Conservation (phyloP, 1,140 invertebrate species). For the Leptinotarsa defecta region DNA sequence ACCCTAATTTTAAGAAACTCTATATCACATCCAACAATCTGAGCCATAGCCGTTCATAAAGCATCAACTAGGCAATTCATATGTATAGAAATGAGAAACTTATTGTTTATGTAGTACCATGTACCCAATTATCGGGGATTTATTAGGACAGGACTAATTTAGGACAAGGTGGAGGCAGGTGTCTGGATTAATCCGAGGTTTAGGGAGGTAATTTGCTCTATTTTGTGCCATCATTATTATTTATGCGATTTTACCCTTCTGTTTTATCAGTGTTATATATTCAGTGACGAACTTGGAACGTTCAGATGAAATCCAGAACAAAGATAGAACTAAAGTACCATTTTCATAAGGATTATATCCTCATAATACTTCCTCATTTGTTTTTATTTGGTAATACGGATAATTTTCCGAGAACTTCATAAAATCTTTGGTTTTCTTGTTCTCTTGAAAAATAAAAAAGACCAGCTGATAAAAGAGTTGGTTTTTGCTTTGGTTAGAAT, state of each 20-base stretch:
- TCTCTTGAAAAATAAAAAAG: too few relatives aligned
- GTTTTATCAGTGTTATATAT: not conserved
- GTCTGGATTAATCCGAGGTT: constrained; percentile 44
- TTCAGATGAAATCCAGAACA: too few relatives aligned
- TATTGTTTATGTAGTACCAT: constrained; percentile 47
- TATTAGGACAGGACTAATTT: constrained; percentile 49
- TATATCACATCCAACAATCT: not conserved
- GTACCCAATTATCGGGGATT: constrained; percentile 51
- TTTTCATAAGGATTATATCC: too few relatives aligned
- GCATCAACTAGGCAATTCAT: constrained; percentile 10
- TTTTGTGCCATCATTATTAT: constrained; percentile 38
- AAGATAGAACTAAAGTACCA: too few relatives aligned
- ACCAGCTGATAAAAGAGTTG: too few relatives aligned
- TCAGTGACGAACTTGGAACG: too few relatives aligned
- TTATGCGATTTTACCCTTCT: constrained; percentile 28
- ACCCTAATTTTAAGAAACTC: too few relatives aligned
- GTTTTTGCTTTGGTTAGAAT: too few relatives aligned
- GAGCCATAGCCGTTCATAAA: not conserved
- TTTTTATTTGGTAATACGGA: too few relatives aligned
- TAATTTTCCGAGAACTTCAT: too few relatives aligned
- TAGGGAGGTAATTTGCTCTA: constrained; percentile 42
- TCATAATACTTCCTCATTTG: too few relatives aligned
- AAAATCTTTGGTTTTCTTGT: too few relatives aligned
- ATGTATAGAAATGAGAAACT: constrained; percentile 45
- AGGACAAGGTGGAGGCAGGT: constrained; percentile 49